These are phyloP conservation scores for Tenthredo scrophulariae DNA, from an alignment of 2,888 invertebrate genomes.

Conservation along the genomic window DNA sequence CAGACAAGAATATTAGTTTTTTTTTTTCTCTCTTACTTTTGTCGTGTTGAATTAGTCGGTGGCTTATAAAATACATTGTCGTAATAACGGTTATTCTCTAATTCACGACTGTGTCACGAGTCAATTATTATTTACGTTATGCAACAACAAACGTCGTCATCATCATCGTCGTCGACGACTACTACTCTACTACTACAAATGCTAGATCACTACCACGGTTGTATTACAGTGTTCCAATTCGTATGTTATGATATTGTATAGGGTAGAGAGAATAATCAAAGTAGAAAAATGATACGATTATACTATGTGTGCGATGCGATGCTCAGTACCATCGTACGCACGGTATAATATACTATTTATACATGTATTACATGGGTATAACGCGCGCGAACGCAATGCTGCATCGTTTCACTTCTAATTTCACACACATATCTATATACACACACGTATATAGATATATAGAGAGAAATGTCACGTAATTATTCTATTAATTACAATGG, in stretches of 20 bases:
- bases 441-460: background rate
- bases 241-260: background rate
- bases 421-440: background rate
- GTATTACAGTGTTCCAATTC: background rate
- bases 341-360: background rate
- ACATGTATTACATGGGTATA: background rate
- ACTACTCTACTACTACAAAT: background rate
- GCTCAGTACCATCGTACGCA: background rate
- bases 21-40: background rate
- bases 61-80: background rate
- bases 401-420: background rate
- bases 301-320: background rate
- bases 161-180: no score
- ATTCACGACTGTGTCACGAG: background rate
- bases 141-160: background rate
- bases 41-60: background rate
- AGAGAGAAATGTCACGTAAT: constrained; percentile 58
- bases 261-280: background rate
- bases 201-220: background rate
- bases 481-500: constrained; percentile 64
- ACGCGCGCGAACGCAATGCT: background rate
- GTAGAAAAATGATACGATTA: background rate
- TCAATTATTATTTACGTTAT: constrained; percentile 15
- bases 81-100: background rate
- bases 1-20: background rate